A percentile compares a stretch with the other conserved stretches of the same genome.
phyloP scores from a whole-genome alignment of 2,113 vertebrate genomes.

The Nycticebus coucang region DNA sequence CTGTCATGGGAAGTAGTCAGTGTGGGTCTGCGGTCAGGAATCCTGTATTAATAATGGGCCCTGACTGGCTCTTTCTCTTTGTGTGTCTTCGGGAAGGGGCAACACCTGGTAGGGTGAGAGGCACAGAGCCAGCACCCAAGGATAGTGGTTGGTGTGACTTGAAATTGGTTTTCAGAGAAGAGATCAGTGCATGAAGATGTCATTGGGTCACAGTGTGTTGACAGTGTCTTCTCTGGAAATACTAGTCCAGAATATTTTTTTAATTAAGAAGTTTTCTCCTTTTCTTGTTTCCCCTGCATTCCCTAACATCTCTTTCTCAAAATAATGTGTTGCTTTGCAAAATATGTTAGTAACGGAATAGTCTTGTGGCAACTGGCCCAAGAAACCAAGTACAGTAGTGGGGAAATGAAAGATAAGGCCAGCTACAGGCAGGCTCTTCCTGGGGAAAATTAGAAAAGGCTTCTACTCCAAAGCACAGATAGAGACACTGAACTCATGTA shows the following conservation, averaged over 20 bases:
- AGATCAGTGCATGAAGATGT: background rate
- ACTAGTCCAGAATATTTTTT: background rate
- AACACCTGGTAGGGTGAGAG: fast-evolving
- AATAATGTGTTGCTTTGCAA: background rate
- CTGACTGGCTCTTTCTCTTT: background rate
- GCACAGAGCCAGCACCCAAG: background rate
- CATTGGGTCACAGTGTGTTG: no score
- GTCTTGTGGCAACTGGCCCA: no score
- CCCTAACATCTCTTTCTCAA: background rate
- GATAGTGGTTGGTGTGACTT: background rate
- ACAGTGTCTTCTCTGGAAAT: background rate
- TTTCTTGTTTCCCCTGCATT: background rate
- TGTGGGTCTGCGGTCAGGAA: background rate
- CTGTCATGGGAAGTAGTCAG: background rate
- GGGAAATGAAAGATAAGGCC: background rate
- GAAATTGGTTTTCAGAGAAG: background rate
- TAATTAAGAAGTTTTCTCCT: background rate
- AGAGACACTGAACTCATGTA: background rate
- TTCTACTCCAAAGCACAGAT: background rate
- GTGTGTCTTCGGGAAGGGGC: fast-evolving
- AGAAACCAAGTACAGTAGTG: fast-evolving
- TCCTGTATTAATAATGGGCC: fast-evolving
- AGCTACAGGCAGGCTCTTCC: background rate
- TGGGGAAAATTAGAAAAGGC: background rate
- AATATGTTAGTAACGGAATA: background rate